Base-by-base conservation (phyloP, 1,140 invertebrate genomes). In the Drosophila pruinosa region DNA sequence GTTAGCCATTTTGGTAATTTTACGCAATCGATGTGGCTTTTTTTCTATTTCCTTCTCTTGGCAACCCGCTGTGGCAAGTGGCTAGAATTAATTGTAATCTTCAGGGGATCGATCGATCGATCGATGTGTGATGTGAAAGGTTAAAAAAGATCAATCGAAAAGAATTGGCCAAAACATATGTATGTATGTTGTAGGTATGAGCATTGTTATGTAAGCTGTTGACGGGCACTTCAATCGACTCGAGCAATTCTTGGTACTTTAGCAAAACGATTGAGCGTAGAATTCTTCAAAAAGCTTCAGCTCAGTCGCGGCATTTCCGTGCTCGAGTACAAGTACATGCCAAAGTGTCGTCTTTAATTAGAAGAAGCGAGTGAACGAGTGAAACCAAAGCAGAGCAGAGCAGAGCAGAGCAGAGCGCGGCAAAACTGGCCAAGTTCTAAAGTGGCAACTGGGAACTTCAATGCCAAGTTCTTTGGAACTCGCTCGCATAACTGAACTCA, bases 321-420 rank as follows among this genome's bases (percentile, higher is more conserved):
- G 78, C 72, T 54, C 65, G n/a, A n/a, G n/a, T n/a, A 65, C 10
- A 45, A 73, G 59, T 71, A 86, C 77, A 85, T 85, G 81, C 77
- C 81, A 88, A 86, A 88, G 81, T 88, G 81, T 88, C 81, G 81
- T 81, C 82, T 86, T 88, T 81, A 86, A 86, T 86, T 88, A 78
- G 74, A 85, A 72, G 69, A n/a, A n/a, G n/a, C n/a, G n/a, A n/a
- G n/a, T n/a, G n/a, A n/a, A n/a, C 68, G 64, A 82, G 62, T 68
- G 54, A 72, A 72, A 75, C 54, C 67, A 74, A 68, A 85, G 68
- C 69, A n/a, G 47, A 50, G 39, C 34, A 56, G n/a, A n/a, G 39
- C 38, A 59, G 54, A 50, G 6, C 8, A 12, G 22, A 31, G 48
- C 41, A 22, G 41, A 45, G 41, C 10, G 21, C 38, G 54, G 53